phyloP scores from a whole-genome alignment of 2,113 vertebrate species.

The Carassius carassius region DNA sequence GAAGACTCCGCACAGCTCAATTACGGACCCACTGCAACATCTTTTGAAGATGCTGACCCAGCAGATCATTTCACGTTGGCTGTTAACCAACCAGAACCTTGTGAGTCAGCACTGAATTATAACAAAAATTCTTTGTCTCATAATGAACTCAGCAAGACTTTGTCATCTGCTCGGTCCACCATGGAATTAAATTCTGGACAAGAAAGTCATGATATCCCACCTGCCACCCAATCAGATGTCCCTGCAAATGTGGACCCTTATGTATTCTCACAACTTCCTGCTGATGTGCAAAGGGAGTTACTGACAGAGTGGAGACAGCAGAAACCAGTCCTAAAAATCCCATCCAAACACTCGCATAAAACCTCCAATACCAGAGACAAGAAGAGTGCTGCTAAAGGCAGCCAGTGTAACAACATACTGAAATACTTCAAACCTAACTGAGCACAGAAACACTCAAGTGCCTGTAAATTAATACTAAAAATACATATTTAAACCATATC shows the following conservation, averaged over 20 bases:
- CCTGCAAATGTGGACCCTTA: slow-evolving; percentile 78
- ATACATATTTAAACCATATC: background rate
- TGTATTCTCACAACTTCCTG: slow-evolving; percentile 85
- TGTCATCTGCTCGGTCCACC: background rate
- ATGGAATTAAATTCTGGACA: slow-evolving; percentile 1
- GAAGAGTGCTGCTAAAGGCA: slow-evolving; percentile 54
- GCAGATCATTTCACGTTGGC: background rate
- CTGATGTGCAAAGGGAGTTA: slow-evolving; percentile 80
- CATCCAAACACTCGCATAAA: slow-evolving; percentile 55
- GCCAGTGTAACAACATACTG: slow-evolving; percentile 74
- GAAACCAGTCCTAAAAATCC: slow-evolving; percentile 62
- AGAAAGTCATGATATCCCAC: background rate
- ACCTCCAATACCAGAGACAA: slow-evolving; percentile 57
- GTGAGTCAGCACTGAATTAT: background rate
- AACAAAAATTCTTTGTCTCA: background rate
- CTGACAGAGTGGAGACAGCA: slow-evolving; percentile 79
- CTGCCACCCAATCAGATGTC: slow-evolving; percentile 54
- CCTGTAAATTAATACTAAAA: background rate
- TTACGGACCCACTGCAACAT: background rate
- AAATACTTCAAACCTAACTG: slow-evolving; percentile 80
- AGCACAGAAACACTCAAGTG: background rate
- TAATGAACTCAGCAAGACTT: background rate
- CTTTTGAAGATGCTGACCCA: background rate
- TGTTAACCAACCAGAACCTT: background rate
- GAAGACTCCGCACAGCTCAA: slow-evolving; percentile 30